phyloP scores from a whole-genome alignment of 2,888 invertebrate species.

The Eremobia ochroleuca region DNA sequence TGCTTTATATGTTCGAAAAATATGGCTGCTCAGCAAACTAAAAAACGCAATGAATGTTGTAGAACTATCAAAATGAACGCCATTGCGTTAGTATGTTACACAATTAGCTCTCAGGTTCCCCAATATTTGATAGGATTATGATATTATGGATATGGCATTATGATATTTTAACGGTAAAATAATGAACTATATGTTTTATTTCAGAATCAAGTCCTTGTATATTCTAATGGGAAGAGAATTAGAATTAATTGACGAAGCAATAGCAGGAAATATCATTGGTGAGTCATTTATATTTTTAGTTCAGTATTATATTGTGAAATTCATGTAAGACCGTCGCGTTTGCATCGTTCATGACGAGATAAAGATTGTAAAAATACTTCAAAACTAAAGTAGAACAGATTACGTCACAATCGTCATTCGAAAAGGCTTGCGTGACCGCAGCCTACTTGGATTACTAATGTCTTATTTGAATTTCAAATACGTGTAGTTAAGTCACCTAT shows the following conservation, averaged over 20 bases:
- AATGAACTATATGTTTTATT: constrained; percentile 3
- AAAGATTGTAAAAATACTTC: not conserved
- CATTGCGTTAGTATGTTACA: no score
- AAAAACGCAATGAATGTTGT: no score
- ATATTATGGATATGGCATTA: no score
- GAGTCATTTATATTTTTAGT: constrained; percentile 51
- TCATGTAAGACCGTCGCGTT: not conserved
- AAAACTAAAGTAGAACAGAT: not conserved
- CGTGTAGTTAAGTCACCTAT: not conserved
- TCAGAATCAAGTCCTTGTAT: constrained; percentile 94
- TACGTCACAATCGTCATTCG: constrained; percentile 1
- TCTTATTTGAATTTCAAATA: constrained; percentile 5
- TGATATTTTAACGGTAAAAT: not conserved
- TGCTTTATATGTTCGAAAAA: no score
- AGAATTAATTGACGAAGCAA: constrained; percentile 94
- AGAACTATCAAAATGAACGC: no score
- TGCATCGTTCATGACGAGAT: not conserved
- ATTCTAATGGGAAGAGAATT: constrained; percentile 98
- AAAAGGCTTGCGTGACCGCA: constrained; percentile 7
- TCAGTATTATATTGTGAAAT: not conserved
- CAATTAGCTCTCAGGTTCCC: not conserved
- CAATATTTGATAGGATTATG: not conserved
- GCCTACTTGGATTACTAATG: constrained; percentile 13
- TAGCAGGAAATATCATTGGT: constrained; percentile 98
- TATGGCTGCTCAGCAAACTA: no score